Conservation (phyloP, 2,888 invertebrate genomes). For the Drosophila siamana region DNA sequence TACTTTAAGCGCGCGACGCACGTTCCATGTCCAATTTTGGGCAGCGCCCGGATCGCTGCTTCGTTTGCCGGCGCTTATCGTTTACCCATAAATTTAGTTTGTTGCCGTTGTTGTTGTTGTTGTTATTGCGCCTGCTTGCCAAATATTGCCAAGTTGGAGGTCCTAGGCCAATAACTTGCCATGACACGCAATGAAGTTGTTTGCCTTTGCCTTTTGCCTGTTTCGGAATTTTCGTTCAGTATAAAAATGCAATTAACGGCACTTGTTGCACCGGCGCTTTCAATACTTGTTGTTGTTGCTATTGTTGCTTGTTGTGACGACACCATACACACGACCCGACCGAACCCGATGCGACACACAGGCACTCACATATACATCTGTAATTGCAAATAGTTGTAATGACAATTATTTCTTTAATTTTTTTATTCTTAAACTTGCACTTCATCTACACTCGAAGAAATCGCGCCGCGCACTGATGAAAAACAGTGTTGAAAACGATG, state of each 20-base stretch:
- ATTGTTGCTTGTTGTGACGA: slow-evolving; percentile 2
- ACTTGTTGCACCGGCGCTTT: slow-evolving; percentile 44
- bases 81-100: slow-evolving; percentile 71
- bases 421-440: slow-evolving; percentile 1
- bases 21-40: slow-evolving; percentile 80
- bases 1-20: slow-evolving; percentile 66
- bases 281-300: slow-evolving; percentile 8
- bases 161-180: slow-evolving; percentile 70
- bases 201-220: slow-evolving; percentile 47
- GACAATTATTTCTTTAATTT: neutral
- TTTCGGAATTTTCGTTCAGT: slow-evolving; percentile 43
- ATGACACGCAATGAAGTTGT: slow-evolving; percentile 79
- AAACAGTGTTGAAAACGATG: neutral
- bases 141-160: slow-evolving; percentile 68
- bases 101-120: slow-evolving; percentile 32
- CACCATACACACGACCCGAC: slow-evolving; percentile 11
- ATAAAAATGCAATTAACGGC: slow-evolving; percentile 63
- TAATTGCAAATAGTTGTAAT: slow-evolving; percentile 1
- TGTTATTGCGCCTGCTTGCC: slow-evolving; percentile 41
- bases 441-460: slow-evolving; percentile 2
- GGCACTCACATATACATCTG: neutral
- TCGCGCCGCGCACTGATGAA: neutral
- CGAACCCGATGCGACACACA: slow-evolving; percentile 3
- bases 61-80: slow-evolving; percentile 68
- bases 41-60: slow-evolving; percentile 33